Base-by-base conservation (phyloP, 2,888 invertebrate species). In the Pristionchus arcanus region DNA sequence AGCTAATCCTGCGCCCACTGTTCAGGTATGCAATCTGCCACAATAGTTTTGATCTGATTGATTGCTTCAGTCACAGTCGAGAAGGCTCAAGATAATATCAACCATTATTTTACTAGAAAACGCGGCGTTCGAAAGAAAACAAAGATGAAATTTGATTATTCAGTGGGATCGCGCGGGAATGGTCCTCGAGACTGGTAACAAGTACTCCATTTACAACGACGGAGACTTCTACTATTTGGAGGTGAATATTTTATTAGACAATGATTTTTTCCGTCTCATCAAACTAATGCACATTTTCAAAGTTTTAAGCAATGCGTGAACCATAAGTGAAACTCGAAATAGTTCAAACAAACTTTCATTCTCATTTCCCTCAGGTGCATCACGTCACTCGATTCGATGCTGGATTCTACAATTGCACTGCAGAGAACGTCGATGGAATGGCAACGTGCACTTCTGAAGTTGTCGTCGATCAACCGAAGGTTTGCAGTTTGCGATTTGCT, bases 211-310 rank as follows among this genome's bases (percentile, higher is more conserved):
- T 90, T 95, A 94, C 92, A 95, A 95, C 89, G 95, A 95, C 90
- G 95, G 95, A 89, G 95, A 95, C 90, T 95, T 95, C 92, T 95
- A 94, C 91, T 95, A 94, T 91, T 92, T 95, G 55, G 95, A 95
- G 91, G 95, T 95, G 21, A 34, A 21, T 31, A 59, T 28, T 34
- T 55, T 28, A 15, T 34, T 21, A 2, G n/a, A 53, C 21, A 19
- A 13, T 25, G 66, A 28, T 34, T n/a, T n/a, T n/a, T n/a, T n/a
- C n/a, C n/a, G n/a, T n/a, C n/a, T n/a, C n/a, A n/a, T n/a, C n/a
- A n/a, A n/a, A n/a, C n/a, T n/a, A n/a, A n/a, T n/a, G n/a, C n/a
- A n/a, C n/a, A n/a, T n/a, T n/a, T n/a, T n/a, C n/a, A n/a, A n/a
- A n/a, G n/a, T 25, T 28, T 68, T 25, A 19, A 37, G n/a, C 25